Evolutionary conservation across 1,140 invertebrate genomes (phyloP), one percentile per base, ranked within the genome.

Genomic region (Neoseiulus cucumeris): DNA sequence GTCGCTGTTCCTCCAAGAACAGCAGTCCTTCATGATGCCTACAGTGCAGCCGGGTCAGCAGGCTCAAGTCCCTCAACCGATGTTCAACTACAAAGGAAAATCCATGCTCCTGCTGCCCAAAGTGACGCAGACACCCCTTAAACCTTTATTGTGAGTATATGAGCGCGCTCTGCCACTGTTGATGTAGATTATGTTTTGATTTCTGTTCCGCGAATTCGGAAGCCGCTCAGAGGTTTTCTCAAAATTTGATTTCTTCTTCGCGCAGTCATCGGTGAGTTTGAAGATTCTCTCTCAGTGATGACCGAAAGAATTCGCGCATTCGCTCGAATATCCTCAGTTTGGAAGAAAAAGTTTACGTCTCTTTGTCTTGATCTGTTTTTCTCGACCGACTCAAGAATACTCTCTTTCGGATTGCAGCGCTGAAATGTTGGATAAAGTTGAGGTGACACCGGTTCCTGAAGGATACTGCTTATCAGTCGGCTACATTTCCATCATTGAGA

Each of bases 391-490:
- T n/a, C n/a, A n/a, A n/a, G n/a, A n/a, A 9, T 39, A 6, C 9
- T 39, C 33, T 39, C 9, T 39, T 39, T 9, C 33, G n/a, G n/a
- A 51, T 77, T 80, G 59, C 74, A 95, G 90, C 74, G 79, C 96
- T 71, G 93, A 98, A 75, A 87, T 93, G 85, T 76, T 94, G 69
- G 93, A 98, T 71, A 91, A 93, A 75, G 82, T 86, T 7, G 93
- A 97, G 71, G 87, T 91, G n/a, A 91, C 91, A 0, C 77, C 81
- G 41, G 86, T 96, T 69, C 87, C 89, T 14, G 91, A 96, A 70
- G 92, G 92, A 7, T 97, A 97, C 79, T 90, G 91, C 39, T 87
- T 97, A 65, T 94, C 91, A 0, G 81, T 96, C 28, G 91, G 91
- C 0, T 96, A 93, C 76, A 85, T 87, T 33, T 91, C 51, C 17